Conservation (phyloP, 2,113 vertebrate genomes). For the Rhinogobius similis region DNA sequence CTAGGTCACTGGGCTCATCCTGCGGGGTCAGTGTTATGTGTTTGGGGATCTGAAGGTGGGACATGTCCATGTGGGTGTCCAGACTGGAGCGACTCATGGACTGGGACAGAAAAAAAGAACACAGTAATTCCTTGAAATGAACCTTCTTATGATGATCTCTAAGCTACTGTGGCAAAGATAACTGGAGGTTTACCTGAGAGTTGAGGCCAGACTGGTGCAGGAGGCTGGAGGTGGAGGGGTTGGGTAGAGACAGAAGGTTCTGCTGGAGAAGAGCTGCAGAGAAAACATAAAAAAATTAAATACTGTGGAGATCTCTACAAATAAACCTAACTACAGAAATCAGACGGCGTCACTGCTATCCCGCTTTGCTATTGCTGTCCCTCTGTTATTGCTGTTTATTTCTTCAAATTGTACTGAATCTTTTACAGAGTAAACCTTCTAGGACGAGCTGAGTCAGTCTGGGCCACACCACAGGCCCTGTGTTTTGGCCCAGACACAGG, state of each 20-base stretch:
- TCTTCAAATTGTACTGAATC: no score
- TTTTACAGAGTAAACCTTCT: no score
- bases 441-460: no score
- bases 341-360: no score
- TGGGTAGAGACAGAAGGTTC: slow-evolving; percentile 87
- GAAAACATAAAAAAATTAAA: slow-evolving; percentile 5
- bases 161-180: no score
- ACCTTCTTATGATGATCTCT: no score
- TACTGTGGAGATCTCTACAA: not conserved
- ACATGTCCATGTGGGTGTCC: slow-evolving; percentile 89
- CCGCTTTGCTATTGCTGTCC: no score
- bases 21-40: slow-evolving; percentile 80
- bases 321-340: not conserved
- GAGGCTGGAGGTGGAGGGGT: slow-evolving; percentile 85
- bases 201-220: slow-evolving; percentile 90
- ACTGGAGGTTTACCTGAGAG: slow-evolving; percentile 83
- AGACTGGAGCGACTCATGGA: slow-evolving; percentile 87
- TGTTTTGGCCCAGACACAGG: no score
- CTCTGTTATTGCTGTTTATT: no score
- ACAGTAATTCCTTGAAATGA: not conserved
- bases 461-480: no score
- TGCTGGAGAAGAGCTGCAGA: slow-evolving; percentile 84
- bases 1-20: slow-evolving; percentile 94
- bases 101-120: slow-evolving; percentile 65
- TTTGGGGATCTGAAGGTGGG: slow-evolving; percentile 89